phyloP scores from a whole-genome alignment of 2,113 vertebrate genomes.

The Sprattus sprattus region DNA sequence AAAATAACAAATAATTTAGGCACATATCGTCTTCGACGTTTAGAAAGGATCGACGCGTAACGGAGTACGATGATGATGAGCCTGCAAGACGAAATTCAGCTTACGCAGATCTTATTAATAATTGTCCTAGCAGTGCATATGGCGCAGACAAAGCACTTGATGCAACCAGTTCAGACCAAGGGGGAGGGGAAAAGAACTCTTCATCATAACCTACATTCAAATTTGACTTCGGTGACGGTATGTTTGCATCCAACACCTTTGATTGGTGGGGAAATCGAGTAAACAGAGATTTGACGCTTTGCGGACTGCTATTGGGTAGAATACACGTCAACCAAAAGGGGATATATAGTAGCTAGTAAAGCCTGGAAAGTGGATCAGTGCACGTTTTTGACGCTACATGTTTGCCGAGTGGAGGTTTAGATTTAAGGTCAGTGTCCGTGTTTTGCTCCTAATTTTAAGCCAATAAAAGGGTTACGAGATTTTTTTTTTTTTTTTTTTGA shows the following conservation, averaged over 20 bases:
- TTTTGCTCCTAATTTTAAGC: not conserved
- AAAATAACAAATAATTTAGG: not conserved
- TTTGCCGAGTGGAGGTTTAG: not conserved
- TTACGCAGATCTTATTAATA: not conserved
- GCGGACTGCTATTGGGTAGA: slow-evolving; percentile 63
- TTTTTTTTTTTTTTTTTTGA: not conserved
- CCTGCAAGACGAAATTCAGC: not conserved
- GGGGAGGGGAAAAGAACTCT: slow-evolving; percentile 38
- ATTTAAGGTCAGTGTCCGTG: slow-evolving; percentile 1
- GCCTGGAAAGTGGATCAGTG: slow-evolving; percentile 45
- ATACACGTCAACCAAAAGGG: slow-evolving; percentile 62
- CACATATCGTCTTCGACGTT: not conserved
- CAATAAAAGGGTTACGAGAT: not conserved
- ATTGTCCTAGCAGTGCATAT: slow-evolving; percentile 5
- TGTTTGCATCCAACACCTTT: not conserved
- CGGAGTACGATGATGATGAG: not conserved
- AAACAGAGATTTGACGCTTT: slow-evolving; percentile 75
- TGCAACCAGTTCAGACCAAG: slow-evolving; percentile 6
- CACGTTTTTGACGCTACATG: not conserved
- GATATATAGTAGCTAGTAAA: slow-evolving; percentile 43
- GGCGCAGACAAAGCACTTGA: slow-evolving; percentile 6
- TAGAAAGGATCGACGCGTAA: not conserved
- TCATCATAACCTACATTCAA: slow-evolving; percentile 63
- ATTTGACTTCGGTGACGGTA: slow-evolving; percentile 66
- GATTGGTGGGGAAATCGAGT: slow-evolving; percentile 70